A percentile compares a stretch with the other conserved stretches of the same genome.
These are phyloP conservation scores for Polyodon spathula DNA, from an alignment of 2,113 vertebrate species.

Conservation along the genomic window DNA sequence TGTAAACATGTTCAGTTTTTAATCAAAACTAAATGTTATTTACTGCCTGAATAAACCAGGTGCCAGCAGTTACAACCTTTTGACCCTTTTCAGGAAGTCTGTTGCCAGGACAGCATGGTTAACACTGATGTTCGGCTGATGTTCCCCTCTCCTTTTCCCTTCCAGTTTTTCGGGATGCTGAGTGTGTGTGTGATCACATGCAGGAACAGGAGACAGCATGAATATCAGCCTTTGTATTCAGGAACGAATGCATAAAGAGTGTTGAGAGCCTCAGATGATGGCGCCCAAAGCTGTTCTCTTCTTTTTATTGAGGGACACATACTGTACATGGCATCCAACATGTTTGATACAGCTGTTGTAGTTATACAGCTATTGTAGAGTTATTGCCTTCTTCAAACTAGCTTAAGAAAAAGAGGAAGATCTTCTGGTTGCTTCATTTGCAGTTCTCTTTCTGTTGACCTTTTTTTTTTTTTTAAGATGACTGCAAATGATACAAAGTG, in stretches of 20 bases:
- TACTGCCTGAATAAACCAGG: too few relatives aligned
- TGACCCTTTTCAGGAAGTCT: neutral
- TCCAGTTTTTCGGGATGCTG: conserved; percentile 73
- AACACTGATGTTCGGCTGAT: neutral
- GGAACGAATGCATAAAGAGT: conserved; percentile 25
- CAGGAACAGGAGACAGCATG: conserved; percentile 40
- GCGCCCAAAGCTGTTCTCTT: too few relatives aligned
- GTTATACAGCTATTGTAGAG: neutral
- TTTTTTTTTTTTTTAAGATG: too few relatives aligned
- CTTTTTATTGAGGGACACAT: rapidly evolving
- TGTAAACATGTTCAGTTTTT: too few relatives aligned
- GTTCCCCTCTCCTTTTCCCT: conserved; percentile 12
- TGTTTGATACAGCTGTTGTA: too few relatives aligned
- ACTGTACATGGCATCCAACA: neutral
- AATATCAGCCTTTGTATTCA: conserved; percentile 60
- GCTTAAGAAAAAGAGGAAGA: neutral
- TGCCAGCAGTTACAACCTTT: too few relatives aligned
- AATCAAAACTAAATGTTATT: too few relatives aligned
- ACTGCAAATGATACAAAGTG: too few relatives aligned
- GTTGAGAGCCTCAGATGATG: neutral
- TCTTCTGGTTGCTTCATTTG: neutral
- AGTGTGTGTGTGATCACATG: conserved; percentile 71
- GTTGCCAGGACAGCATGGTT: neutral
- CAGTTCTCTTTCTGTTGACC: neutral
- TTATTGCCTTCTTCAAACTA: neutral